A percentile compares a stretch with the other conserved stretches of the same genome.
phyloP scores from a whole-genome alignment of 2,797 vertebrate species.

The Hydrophis major region DNA sequence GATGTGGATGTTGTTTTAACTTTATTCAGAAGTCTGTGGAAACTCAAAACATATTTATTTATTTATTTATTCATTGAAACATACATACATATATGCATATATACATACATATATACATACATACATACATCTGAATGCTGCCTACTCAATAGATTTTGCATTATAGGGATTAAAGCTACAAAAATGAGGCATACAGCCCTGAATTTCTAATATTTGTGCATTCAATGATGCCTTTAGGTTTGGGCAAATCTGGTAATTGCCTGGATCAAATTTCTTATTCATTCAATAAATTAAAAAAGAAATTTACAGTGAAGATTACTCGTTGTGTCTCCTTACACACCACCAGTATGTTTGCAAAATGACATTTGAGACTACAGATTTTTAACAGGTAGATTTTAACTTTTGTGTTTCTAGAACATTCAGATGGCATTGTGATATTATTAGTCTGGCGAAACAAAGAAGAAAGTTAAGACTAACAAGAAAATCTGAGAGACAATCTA shows the following conservation, averaged over 20 bases:
- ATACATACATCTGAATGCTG: not conserved
- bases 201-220: not conserved
- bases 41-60: not conserved
- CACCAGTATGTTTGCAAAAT: not conserved
- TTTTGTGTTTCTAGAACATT: not conserved
- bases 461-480: not conserved
- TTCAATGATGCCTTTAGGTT: not conserved
- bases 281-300: not conserved
- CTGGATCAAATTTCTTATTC: not conserved
- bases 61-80: not conserved
- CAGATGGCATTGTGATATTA: not conserved
- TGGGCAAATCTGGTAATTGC: not conserved
- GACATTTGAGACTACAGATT: not conserved
- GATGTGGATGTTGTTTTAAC: not conserved
- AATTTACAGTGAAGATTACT: not conserved
- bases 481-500: not conserved
- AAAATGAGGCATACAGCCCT: not conserved
- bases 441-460: not conserved
- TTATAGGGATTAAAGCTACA: not conserved
- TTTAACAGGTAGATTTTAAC: not conserved
- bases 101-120: not conserved
- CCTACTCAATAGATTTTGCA: not conserved
- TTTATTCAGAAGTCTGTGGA: not conserved
- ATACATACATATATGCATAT: not conserved
- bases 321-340: no score